Evolutionary conservation across 2,113 vertebrate species (phyloP).

Genomic region (human (Homo sapiens)): GRCh38 chr11:1308501-1309000

Average conservation of each 20-base stretch:
- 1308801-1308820: not conserved
- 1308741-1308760: not conserved
- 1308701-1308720: not conserved
- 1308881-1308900: not conserved
- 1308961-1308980: rapidly evolving
- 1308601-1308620: not conserved
- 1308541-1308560: too few species aligned
- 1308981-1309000: not conserved
- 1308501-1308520: too few species aligned
- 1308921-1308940: rapidly evolving
- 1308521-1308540: too few species aligned
- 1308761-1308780: not conserved
- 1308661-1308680: not conserved
- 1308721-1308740: not conserved
- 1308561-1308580: not conserved
- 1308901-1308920: not conserved
- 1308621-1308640: not conserved
- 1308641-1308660: rapidly evolving
- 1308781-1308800: rapidly evolving
- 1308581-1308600: rapidly evolving
- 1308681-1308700: not conserved
- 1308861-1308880: not conserved
- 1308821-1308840: rapidly evolving
- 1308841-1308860: not conserved
- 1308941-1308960: not conserved